Conservation (phyloP, 2,888 invertebrate species). For the Pterostichus niger region DNA sequence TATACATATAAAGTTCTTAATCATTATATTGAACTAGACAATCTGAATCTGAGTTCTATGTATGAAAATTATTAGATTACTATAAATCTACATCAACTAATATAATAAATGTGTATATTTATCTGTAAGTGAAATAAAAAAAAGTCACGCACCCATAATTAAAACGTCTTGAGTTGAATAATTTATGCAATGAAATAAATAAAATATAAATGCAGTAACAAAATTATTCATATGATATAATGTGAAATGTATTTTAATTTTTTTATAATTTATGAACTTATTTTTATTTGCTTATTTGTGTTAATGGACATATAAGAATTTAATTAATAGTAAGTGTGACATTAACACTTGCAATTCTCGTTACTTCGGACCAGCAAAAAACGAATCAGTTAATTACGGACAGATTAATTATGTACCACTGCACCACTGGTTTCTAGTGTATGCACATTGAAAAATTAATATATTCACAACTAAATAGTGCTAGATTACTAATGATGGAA, state of each 20-base stretch:
- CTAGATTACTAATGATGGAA: slow-evolving; percentile 27
- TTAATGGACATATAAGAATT: slow-evolving; percentile 45
- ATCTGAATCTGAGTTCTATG: too few species aligned
- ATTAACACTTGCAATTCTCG: slow-evolving; percentile 56
- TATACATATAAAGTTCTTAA: too few species aligned
- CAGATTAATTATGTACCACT: slow-evolving; percentile 46
- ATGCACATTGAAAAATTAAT: slow-evolving; percentile 27
- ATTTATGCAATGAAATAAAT: slow-evolving; percentile 41
- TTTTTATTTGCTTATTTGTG: neutral
- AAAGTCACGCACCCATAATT: slow-evolving; percentile 24
- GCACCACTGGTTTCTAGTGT: slow-evolving; percentile 21
- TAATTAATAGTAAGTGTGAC: slow-evolving; percentile 59
- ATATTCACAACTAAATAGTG: slow-evolving; percentile 6
- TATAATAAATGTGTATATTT: too few species aligned
- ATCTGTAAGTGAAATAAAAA: neutral
- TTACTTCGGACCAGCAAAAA: slow-evolving; percentile 27
- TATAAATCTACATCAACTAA: too few species aligned
- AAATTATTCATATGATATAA: slow-evolving; percentile 58
- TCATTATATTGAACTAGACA: too few species aligned
- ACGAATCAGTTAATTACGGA: slow-evolving; percentile 45
- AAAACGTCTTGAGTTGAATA: slow-evolving; percentile 24
- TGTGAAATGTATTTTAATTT: slow-evolving; percentile 41
- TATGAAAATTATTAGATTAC: too few species aligned
- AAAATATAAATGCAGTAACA: slow-evolving; percentile 9
- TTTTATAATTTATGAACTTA: slow-evolving; percentile 14